phyloP scores from a whole-genome alignment of 2,797 vertebrate species.

The Sarcoramphus papa region DNA sequence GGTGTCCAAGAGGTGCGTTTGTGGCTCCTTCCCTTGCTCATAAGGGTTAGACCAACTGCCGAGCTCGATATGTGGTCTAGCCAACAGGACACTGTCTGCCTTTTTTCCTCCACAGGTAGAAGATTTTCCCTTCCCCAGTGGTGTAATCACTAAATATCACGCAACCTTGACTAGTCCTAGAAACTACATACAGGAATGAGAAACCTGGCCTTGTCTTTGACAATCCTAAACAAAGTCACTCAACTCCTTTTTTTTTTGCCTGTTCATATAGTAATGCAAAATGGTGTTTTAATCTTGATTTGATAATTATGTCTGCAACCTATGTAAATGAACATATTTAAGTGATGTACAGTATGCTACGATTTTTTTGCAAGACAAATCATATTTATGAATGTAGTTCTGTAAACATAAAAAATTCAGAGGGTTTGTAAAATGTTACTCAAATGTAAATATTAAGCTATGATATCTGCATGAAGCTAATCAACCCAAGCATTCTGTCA shows the following conservation, averaged over 20 bases:
- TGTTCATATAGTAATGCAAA: neutral
- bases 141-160: neutral
- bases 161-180: neutral
- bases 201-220: neutral
- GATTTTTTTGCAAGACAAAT: neutral
- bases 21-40: neutral
- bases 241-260: neutral
- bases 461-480: conserved; percentile 28
- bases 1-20: neutral
- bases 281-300: neutral
- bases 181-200: neutral
- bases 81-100: neutral
- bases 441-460: conserved; percentile 39
- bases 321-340: neutral
- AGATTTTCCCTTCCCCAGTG: neutral
- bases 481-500: conserved; percentile 51
- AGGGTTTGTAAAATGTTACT: neutral
- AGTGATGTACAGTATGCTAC: neutral
- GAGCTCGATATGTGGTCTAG: neutral
- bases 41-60: neutral
- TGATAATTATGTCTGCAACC: neutral
- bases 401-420: neutral
- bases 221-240: neutral
- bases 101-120: neutral
- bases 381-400: conserved; percentile 8